phyloP scores from a whole-genome alignment of 1,140 invertebrate species.

The Pachypeltis micranthus region DNA sequence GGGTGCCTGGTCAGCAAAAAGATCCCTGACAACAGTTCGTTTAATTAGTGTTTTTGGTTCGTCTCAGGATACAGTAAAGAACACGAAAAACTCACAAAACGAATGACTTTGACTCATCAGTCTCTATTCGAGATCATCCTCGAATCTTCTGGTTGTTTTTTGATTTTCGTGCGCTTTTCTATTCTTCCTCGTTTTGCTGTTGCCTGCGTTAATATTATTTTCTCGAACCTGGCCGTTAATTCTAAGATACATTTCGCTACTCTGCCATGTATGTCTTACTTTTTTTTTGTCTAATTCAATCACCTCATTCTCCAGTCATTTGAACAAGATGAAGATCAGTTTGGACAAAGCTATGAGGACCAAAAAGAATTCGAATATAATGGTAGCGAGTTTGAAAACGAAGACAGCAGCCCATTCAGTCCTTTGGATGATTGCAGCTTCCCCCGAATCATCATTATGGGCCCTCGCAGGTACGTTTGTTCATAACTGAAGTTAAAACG shows the following conservation, averaged over 20 bases:
- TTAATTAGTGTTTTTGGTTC: background rate
- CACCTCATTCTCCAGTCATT: constrained; percentile 21
- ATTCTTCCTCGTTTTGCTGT: too few species aligned
- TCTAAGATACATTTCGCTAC: background rate
- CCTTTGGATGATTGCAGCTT: constrained; percentile 40
- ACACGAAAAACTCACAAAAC: too few species aligned
- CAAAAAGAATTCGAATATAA: constrained; percentile 88
- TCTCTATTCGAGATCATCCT: background rate
- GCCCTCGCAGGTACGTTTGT: constrained; percentile 73
- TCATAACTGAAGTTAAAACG: too few species aligned
- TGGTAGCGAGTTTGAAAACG: constrained; percentile 42
- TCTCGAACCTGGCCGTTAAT: background rate
- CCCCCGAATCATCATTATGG: constrained; percentile 91
- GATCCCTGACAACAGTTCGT: background rate
- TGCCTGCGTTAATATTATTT: too few species aligned
- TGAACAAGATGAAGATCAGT: constrained; percentile 37
- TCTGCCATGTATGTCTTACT: background rate
- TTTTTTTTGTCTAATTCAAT: background rate
- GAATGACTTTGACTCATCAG: too few species aligned
- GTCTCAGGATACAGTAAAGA: too few species aligned
- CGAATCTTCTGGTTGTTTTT: background rate
- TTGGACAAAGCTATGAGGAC: constrained; percentile 45
- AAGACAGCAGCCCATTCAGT: constrained; percentile 42
- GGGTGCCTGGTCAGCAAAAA: background rate
- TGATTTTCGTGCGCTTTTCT: background rate